Conservation (phyloP, 2,888 invertebrate species). For the Dysmachus trigonus region DNA sequence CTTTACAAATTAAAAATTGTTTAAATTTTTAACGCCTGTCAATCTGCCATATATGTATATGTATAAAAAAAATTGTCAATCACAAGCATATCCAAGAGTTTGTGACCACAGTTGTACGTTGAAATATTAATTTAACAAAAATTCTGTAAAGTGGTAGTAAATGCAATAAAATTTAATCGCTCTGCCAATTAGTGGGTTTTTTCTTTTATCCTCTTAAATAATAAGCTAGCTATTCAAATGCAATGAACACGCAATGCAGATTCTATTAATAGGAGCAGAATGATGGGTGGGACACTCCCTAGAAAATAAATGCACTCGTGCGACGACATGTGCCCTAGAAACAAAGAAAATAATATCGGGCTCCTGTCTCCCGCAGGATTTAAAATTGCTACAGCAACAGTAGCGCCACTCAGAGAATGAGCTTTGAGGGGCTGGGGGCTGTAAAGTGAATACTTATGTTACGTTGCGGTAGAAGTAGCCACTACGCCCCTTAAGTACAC, state of each 20-base stretch:
- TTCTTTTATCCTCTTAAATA: neutral
- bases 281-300: neutral
- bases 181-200: neutral
- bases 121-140: neutral
- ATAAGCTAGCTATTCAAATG: neutral
- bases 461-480: neutral
- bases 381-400: neutral
- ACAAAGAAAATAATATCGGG: neutral
- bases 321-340: neutral
- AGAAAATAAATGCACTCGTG: neutral
- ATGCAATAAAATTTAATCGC: neutral
- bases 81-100: no score
- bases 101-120: no score
- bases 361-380: neutral
- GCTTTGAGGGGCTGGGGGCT: neutral
- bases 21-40: no score
- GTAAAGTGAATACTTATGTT: neutral
- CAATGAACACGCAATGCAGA: neutral
- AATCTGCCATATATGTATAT: no score
- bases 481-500: neutral
- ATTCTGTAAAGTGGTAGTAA: neutral
- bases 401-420: neutral
- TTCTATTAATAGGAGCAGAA: neutral
- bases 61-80: no score
- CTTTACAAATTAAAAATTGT: no score